Evolutionary conservation across 2,888 invertebrate genomes (phyloP).

Genomic region (Laspeyria flexula): DNA sequence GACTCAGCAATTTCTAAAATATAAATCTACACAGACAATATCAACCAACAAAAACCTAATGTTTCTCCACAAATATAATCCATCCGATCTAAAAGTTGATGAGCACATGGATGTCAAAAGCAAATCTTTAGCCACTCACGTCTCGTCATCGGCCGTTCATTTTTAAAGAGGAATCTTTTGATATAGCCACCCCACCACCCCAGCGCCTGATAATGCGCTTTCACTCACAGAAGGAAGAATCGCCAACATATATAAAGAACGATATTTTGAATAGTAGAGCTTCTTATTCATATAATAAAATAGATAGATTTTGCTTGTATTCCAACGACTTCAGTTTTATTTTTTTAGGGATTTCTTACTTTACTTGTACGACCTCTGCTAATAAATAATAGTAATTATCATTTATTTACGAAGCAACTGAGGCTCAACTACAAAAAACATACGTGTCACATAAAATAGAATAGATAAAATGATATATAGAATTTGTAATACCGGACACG

Average conservation of each 20-base stretch:
- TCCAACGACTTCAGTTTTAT: no score
- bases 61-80: conserved; percentile 5
- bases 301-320: no score
- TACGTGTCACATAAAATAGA: no score
- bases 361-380: no score
- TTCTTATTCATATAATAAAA: no score
- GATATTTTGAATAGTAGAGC: background rate
- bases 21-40: background rate
- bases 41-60: background rate
- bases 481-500: no score
- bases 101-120: conserved; percentile 3
- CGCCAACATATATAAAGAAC: background rate
- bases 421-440: no score
- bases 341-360: no score
- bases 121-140: conserved; percentile 57
- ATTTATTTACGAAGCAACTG: no score
- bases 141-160: conserved; percentile 77
- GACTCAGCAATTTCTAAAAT: no score
- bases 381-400: no score
- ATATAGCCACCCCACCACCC: conserved; percentile 64
- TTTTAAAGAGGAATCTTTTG: conserved; percentile 84
- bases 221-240: conserved; percentile 47
- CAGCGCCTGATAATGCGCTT: conserved; percentile 62
- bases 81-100: conserved; percentile 3
- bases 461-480: no score